A percentile compares a stretch with the other conserved stretches of the same genome.
phyloP scores from a whole-genome alignment of 30 jellyfish, hydroid and myxozoan genomes.

The Turritopsis rubra region DNA sequence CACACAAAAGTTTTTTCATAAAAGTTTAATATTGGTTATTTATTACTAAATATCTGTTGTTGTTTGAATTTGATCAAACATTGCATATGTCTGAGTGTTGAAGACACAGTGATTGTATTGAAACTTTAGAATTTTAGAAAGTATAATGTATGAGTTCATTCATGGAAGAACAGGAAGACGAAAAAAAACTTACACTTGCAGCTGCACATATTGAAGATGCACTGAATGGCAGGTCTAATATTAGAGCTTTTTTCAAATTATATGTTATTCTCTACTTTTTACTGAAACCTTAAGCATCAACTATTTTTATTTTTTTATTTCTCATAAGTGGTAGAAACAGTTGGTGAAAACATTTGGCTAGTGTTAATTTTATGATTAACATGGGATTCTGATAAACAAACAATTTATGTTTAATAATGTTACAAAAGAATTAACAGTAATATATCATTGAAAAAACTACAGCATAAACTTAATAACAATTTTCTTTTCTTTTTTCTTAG shows the following conservation, averaged over 20 bases:
- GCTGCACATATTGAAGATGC: constrained; percentile 92
- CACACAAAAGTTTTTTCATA: too few species aligned
- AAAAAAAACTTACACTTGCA: constrained; percentile 33
- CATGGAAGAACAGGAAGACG: not conserved
- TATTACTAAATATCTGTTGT: too few species aligned
- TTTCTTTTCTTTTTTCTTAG: constrained; percentile 7
- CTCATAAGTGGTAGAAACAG: not conserved
- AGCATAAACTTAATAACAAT: too few species aligned
- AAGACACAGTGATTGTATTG: too few species aligned
- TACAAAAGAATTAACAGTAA: not conserved
- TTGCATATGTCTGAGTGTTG: too few species aligned
- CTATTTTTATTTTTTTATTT: too few species aligned
- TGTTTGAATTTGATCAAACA: too few species aligned
- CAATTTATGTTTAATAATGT: too few species aligned
- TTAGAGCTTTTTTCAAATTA: not conserved
- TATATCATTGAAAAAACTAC: not conserved
- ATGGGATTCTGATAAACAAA: too few species aligned
- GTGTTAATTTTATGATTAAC: not conserved
- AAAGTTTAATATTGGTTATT: too few species aligned
- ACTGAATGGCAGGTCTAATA: constrained; percentile 54
- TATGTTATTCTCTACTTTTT: not conserved
- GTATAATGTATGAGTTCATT: not conserved
- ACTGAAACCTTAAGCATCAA: not conserved
- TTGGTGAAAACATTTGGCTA: not conserved
- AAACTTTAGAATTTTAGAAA: not conserved